Conservation (phyloP, 2,797 vertebrate species). For the Rhadinocentrus ornatus region DNA sequence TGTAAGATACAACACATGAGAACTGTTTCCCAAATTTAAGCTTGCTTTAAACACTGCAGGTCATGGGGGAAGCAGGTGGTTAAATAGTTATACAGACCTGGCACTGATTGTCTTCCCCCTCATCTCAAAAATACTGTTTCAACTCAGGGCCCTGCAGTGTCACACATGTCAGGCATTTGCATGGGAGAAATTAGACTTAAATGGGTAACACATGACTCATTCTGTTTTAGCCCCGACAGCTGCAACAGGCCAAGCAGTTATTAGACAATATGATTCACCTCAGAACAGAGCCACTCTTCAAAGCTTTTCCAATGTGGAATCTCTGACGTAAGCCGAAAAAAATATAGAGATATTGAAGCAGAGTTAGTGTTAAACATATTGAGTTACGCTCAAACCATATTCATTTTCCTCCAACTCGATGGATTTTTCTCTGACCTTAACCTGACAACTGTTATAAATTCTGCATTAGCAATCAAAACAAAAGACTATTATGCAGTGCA, state of each 20-base stretch:
- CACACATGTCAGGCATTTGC: slow-evolving; percentile 79
- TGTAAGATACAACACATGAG: slow-evolving; percentile 41
- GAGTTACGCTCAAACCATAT: slow-evolving; percentile 63
- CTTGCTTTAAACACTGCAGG: slow-evolving; percentile 49
- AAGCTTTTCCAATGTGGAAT: slow-evolving; percentile 76
- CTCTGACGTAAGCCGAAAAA: slow-evolving; percentile 70
- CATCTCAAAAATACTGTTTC: slow-evolving; percentile 60
- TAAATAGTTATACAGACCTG: slow-evolving; percentile 51
- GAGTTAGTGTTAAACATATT: slow-evolving; percentile 74
- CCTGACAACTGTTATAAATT: slow-evolving; percentile 77
- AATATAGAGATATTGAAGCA: slow-evolving; percentile 72
- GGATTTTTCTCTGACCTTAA: slow-evolving; percentile 55
- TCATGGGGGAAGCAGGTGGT: slow-evolving; percentile 71
- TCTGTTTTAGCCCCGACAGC: slow-evolving; percentile 73
- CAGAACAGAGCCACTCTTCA: slow-evolving; percentile 73
- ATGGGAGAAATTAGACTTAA: slow-evolving; percentile 78
- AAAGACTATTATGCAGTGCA: slow-evolving; percentile 67
- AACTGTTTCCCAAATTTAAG: slow-evolving; percentile 56
- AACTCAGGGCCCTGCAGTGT: slow-evolving; percentile 61
- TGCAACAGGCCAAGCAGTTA: slow-evolving; percentile 76
- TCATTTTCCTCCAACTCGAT: slow-evolving; percentile 58
- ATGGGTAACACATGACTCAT: slow-evolving; percentile 80
- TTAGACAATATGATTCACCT: slow-evolving; percentile 80
- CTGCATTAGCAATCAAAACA: slow-evolving; percentile 78
- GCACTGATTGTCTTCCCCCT: slow-evolving; percentile 46